Percentiles rank a stretch among this genome's conserved stretches.
Evolutionary conservation across 2,888 invertebrate species (phyloP).

Genomic region (Meiosimyza decipiens): DNA sequence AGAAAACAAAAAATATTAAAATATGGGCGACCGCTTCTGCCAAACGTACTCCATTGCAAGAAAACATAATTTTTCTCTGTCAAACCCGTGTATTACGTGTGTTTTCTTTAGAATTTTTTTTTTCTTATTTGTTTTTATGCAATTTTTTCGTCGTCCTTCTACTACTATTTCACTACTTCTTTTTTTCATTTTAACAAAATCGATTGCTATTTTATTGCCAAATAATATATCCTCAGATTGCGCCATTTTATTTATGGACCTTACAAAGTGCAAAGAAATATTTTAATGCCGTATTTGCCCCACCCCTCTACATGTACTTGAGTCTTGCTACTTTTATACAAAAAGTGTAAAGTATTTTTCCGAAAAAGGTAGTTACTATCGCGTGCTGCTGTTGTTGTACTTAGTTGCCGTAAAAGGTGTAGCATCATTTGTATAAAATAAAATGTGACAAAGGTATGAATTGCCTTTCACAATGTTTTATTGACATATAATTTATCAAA

Average conservation of each 20-base stretch:
- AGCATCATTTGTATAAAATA: constrained; percentile 28
- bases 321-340: too few species aligned
- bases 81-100: background rate
- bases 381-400: background rate
- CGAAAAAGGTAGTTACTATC: too few species aligned
- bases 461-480: constrained; percentile 60
- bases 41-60: background rate
- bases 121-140: constrained; percentile 22
- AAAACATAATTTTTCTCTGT: constrained; percentile 9
- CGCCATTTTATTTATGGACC: constrained; percentile 60
- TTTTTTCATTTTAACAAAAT: constrained; percentile 22
- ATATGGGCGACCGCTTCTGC: background rate
- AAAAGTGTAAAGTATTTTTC: too few species aligned
- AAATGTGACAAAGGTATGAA: constrained; percentile 53
- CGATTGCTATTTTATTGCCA: constrained; percentile 61
- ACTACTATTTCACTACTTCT: too few species aligned
- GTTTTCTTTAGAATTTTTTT: background rate
- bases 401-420: constrained; percentile 10
- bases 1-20: background rate
- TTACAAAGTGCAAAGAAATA: constrained; percentile 23
- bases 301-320: background rate
- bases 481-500: constrained; percentile 58
- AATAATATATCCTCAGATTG: constrained; percentile 62
- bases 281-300: background rate
- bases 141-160: background rate